Percentiles rank a stretch among this genome's conserved stretches.
Evolutionary conservation across 2,113 vertebrate species (phyloP).

Genomic region (Pagrus major): DNA sequence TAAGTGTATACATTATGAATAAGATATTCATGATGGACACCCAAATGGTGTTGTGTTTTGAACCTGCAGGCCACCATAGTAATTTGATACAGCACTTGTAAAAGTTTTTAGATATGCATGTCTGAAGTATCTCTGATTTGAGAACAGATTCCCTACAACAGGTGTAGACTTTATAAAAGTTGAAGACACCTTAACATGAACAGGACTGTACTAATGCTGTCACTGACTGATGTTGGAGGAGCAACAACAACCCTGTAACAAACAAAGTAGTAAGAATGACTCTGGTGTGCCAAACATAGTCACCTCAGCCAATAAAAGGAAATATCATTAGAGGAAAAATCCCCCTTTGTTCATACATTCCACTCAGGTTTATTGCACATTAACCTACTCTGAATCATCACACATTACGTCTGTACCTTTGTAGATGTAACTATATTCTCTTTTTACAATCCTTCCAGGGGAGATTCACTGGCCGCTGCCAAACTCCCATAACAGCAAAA

Average conservation of each 20-base stretch:
- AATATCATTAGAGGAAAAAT: background rate
- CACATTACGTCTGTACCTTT: background rate
- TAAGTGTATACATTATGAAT: too few species aligned
- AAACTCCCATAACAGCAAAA: conserved; percentile 78
- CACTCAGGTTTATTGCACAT: background rate
- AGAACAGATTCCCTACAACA: background rate
- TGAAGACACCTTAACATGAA: background rate
- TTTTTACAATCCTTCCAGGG: conserved; percentile 46
- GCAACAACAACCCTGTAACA: background rate
- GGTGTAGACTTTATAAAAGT: background rate
- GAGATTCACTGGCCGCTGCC: conserved; percentile 64
- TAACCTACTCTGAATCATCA: conserved; percentile 9
- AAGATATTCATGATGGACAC: too few species aligned
- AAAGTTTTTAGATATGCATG: too few species aligned
- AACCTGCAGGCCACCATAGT: too few species aligned
- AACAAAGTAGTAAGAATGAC: background rate
- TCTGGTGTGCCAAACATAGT: background rate
- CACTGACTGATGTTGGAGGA: background rate
- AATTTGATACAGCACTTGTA: too few species aligned
- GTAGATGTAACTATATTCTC: conserved; percentile 25
- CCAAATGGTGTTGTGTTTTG: too few species aligned
- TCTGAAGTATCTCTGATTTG: background rate
- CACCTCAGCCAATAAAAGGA: background rate
- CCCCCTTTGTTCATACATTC: conserved; percentile 10
- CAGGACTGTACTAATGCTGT: background rate